These are phyloP conservation scores for Leptinotarsa haldemani DNA, from an alignment of 2,888 invertebrate species.

Conservation along the genomic window DNA sequence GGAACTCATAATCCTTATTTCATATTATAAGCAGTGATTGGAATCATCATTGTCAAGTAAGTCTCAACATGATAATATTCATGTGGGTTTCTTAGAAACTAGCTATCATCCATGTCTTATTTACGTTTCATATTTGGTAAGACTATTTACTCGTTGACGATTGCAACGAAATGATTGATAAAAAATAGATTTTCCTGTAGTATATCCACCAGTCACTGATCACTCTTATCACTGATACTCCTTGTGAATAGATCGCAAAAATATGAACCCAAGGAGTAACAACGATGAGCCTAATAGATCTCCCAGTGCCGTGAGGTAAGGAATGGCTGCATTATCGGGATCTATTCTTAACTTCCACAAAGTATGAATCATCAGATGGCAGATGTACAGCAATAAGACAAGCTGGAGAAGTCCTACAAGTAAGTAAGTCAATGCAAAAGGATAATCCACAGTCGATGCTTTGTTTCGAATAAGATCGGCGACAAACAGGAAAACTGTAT, in stretches of 20 bases:
- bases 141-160: background rate
- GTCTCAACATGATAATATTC: too few relatives aligned
- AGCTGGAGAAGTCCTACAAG: slow-evolving; percentile 83
- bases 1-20: too few relatives aligned
- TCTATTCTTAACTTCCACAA: slow-evolving; percentile 92
- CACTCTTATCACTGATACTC: slow-evolving; percentile 48
- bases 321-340: slow-evolving; percentile 94
- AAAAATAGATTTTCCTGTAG: too few relatives aligned
- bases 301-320: slow-evolving; percentile 93
- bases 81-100: too few relatives aligned
- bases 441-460: slow-evolving; percentile 74
- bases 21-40: too few relatives aligned
- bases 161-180: background rate
- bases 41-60: too few relatives aligned
- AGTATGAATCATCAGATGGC: slow-evolving; percentile 86
- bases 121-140: too few relatives aligned
- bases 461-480: slow-evolving; percentile 79
- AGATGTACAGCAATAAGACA: slow-evolving; percentile 83
- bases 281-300: slow-evolving; percentile 90
- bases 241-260: slow-evolving; percentile 68
- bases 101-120: too few relatives aligned
- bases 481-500: slow-evolving; percentile 82
- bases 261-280: slow-evolving; percentile 79
- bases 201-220: background rate
- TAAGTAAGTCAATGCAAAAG: slow-evolving; percentile 85